Conservation (phyloP, 37 sponge, comb jelly and placozoan species). For the Ephydatia muelleri region DNA sequence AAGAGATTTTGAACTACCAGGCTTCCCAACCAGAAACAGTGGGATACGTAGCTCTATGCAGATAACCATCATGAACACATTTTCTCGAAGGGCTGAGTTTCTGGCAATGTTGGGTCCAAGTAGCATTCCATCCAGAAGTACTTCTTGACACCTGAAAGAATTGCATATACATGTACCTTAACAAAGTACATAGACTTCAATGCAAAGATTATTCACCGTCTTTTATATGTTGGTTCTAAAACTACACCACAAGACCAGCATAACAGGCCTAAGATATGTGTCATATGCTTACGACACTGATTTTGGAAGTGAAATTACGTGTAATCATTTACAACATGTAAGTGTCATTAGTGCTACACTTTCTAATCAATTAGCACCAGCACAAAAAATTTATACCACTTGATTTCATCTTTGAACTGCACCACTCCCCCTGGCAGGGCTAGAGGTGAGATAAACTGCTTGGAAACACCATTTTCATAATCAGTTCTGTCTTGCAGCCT, state of each 20-base stretch:
- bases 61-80: conserved; percentile 96
- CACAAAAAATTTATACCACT: conserved; percentile 24
- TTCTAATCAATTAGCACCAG: neutral
- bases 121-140: conserved; percentile 73
- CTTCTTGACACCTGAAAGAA: conserved; percentile 72
- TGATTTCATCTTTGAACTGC: conserved; percentile 64
- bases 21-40: conserved; percentile 90
- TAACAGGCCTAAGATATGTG: too few relatives aligned
- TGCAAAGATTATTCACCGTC: too few relatives aligned
- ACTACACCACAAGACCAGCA: too few relatives aligned
- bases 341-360: neutral
- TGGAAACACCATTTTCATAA: conserved; percentile 48
- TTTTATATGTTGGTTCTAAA: too few relatives aligned
- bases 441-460: conserved; percentile 39
- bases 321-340: neutral
- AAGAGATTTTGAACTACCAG: conserved; percentile 93
- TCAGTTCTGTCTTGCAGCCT: conserved; percentile 70
- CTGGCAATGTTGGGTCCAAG: conserved; percentile 80
- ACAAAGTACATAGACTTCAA: too few relatives aligned
- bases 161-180: neutral
- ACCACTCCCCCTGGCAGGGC: conserved; percentile 39
- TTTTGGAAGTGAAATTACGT: too few relatives aligned
- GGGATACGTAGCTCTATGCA: conserved; percentile 91
- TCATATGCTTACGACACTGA: too few relatives aligned
- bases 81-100: conserved; percentile 90